Conservation (phyloP, 2,113 vertebrate genomes). For the Cinclus mexicanus region DNA sequence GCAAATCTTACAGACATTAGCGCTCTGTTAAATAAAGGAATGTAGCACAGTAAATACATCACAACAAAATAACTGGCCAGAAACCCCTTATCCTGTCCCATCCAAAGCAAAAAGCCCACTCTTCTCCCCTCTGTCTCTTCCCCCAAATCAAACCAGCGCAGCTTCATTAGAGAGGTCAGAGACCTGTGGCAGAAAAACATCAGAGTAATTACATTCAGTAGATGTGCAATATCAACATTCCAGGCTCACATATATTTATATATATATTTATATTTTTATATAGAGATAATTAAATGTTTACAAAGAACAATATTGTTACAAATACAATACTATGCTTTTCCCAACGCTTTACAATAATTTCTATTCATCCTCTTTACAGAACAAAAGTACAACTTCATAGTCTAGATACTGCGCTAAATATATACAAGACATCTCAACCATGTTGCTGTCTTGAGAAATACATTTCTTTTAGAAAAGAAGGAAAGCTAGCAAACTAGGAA, state of each 20-base stretch:
- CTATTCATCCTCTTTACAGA: slow-evolving; percentile 77
- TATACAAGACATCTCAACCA: slow-evolving; percentile 71
- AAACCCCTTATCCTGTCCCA: not conserved
- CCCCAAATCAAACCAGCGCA: slow-evolving; percentile 69
- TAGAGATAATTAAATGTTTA: slow-evolving; percentile 77
- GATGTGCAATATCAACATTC: slow-evolving; percentile 85
- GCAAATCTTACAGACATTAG: slow-evolving; percentile 90
- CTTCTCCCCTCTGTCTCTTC: not conserved
- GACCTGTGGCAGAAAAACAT: slow-evolving; percentile 74
- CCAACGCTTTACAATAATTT: slow-evolving; percentile 75
- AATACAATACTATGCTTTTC: slow-evolving; percentile 82
- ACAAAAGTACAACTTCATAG: slow-evolving; percentile 71
- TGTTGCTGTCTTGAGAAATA: slow-evolving; percentile 47
- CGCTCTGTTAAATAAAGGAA: slow-evolving; percentile 85
- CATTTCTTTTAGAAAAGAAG: slow-evolving; percentile 42
- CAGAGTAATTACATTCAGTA: slow-evolving; percentile 88
- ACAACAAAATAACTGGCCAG: slow-evolving; percentile 80
- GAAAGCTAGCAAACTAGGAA: slow-evolving; percentile 35
- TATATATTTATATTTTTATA: slow-evolving; percentile 66
- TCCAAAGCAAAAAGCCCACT: slow-evolving; percentile 19
- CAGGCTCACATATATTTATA: slow-evolving; percentile 75
- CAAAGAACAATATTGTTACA: slow-evolving; percentile 82
- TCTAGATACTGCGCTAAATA: slow-evolving; percentile 76
- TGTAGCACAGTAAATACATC: slow-evolving; percentile 82
- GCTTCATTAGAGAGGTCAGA: slow-evolving; percentile 73